These are phyloP conservation scores for Cettia cetti DNA, from an alignment of 2,113 vertebrate genomes.

Conservation along the genomic window DNA sequence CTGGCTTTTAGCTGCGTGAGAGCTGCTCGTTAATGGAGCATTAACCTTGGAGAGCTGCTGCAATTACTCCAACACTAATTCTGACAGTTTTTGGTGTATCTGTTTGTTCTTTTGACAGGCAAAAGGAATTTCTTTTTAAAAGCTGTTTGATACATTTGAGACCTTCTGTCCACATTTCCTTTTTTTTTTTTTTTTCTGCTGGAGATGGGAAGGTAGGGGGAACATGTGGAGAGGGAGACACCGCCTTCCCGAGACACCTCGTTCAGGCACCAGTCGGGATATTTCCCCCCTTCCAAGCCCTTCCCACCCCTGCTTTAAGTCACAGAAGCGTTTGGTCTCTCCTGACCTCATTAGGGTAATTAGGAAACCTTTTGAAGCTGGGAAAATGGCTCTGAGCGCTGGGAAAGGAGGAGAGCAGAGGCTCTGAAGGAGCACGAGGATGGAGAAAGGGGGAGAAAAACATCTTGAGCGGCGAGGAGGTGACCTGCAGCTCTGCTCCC, in stretches of 20 bases:
- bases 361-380: conserved; percentile 75
- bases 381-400: conserved; percentile 55
- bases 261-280: not conserved
- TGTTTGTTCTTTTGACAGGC: conserved; percentile 55
- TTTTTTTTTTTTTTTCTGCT: not conserved
- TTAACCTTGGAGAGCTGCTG: conserved; percentile 71
- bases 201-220: not conserved
- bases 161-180: conserved; percentile 35
- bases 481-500: not conserved
- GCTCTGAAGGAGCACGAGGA: not conserved
- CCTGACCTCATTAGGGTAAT: conserved; percentile 80
- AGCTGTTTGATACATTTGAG: conserved; percentile 67
- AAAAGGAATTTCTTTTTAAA: conserved; percentile 51
- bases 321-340: conserved; percentile 65
- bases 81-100: conserved; percentile 41
- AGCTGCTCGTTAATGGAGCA: conserved; percentile 66
- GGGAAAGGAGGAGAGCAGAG: conserved; percentile 47
- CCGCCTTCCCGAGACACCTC: not conserved
- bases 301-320: conserved; percentile 3
- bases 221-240: not conserved
- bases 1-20: conserved; percentile 65
- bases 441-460: not conserved
- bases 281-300: not conserved
- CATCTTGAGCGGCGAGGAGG: not conserved
- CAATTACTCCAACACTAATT: conserved; percentile 65